Evolutionary conservation across 2,797 vertebrate species (phyloP).

Genomic region (Heliangelus exortis): DNA sequence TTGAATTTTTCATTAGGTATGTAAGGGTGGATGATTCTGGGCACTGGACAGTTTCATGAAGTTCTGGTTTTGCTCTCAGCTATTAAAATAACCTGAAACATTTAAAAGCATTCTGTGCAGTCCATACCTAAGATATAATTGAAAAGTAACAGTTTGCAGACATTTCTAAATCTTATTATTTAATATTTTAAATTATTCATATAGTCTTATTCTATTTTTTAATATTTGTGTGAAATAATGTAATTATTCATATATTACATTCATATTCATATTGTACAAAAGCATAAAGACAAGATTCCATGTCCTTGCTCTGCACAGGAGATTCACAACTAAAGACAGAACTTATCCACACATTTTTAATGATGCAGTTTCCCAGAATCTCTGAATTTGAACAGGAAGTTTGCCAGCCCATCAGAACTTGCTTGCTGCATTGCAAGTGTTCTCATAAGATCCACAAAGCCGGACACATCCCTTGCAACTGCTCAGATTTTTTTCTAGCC

Average conservation of each 20-base stretch:
- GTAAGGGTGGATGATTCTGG: not conserved
- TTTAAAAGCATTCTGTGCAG: constrained; percentile 50
- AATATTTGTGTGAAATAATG: not conserved
- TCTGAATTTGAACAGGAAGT: not conserved
- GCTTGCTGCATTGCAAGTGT: not conserved
- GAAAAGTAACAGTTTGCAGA: constrained; percentile 46
- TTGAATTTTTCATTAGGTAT: not conserved
- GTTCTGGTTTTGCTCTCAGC: not conserved
- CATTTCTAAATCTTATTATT: not conserved
- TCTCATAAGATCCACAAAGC: not conserved
- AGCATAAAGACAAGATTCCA: not conserved
- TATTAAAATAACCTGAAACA: not conserved
- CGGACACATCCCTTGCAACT: not conserved
- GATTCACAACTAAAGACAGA: not conserved
- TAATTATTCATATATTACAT: too few relatives aligned
- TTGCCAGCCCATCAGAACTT: not conserved
- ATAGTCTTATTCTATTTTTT: not conserved
- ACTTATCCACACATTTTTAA: not conserved
- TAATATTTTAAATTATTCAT: not conserved
- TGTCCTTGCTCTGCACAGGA: not conserved
- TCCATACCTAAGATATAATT: constrained; percentile 22
- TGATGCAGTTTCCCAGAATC: not conserved
- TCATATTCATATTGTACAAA: not conserved
- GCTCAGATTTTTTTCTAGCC: not conserved
- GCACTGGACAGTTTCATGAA: not conserved